Evolutionary conservation across 2,888 invertebrate genomes (phyloP).

Genomic region (Heliconius erato): DNA sequence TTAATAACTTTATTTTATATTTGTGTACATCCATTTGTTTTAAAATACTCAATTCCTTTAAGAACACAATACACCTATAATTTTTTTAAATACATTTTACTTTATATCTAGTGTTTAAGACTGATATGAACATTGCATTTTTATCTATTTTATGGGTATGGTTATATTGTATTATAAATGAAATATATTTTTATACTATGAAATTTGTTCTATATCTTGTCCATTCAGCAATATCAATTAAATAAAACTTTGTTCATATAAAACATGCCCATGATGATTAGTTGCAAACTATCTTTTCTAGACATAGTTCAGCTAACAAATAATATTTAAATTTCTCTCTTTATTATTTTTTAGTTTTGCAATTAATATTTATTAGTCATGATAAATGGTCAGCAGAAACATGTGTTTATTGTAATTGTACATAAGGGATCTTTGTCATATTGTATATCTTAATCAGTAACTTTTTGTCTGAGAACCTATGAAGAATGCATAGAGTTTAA

Average conservation of each 20-base stretch:
- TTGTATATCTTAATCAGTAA: no score
- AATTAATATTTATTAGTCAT: neutral
- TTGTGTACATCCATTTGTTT: neutral
- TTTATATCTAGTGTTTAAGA: slow-evolving; percentile 38
- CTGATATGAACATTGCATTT: slow-evolving; percentile 32
- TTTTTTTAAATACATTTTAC: neutral
- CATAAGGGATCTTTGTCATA: no score
- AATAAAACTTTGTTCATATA: neutral
- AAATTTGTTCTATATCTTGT: neutral
- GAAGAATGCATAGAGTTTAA: no score
- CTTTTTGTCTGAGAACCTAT: no score
- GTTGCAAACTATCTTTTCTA: no score
- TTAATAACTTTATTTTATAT: neutral
- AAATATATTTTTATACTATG: slow-evolving; percentile 30
- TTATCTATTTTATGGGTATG: slow-evolving; percentile 28
- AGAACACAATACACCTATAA: neutral
- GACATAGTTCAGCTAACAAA: neutral
- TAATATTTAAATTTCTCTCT: no score
- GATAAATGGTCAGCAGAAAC: no score
- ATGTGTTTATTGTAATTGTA: no score
- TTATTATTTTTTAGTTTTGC: neutral
- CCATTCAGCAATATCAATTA: neutral
- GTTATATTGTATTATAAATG: slow-evolving; percentile 21
- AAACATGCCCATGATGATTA: no score
- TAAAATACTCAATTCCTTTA: slow-evolving; percentile 31